Conservation (phyloP, 92 coral and sea anemone genomes). For the Diadumene lineata region DNA sequence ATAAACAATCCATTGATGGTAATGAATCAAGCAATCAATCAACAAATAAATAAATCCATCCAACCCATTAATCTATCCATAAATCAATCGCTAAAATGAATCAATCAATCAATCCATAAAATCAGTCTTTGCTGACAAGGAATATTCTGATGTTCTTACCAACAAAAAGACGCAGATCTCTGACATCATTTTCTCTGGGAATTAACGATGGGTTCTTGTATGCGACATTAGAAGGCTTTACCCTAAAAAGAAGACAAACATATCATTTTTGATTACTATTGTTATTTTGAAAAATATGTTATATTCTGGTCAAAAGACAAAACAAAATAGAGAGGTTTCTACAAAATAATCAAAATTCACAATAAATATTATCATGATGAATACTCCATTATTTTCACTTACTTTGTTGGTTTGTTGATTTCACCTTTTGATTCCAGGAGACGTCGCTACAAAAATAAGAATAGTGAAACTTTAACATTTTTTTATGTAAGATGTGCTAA, state of each 20-base stretch:
- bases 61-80: too few relatives aligned
- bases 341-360: background rate
- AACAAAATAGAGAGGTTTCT: background rate
- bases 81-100: too few relatives aligned
- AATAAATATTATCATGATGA: too few relatives aligned
- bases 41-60: too few relatives aligned
- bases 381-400: too few relatives aligned
- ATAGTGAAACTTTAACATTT: too few relatives aligned
- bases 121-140: too few relatives aligned
- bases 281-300: too few relatives aligned
- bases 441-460: slow-evolving; percentile 66
- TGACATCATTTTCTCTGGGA: slow-evolving; percentile 86
- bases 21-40: too few relatives aligned
- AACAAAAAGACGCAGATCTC: slow-evolving; percentile 89
- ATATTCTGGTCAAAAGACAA: too few relatives aligned
- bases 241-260: slow-evolving; percentile 37
- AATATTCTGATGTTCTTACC: slow-evolving; percentile 62
- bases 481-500: background rate
- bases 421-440: slow-evolving; percentile 91
- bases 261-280: background rate
- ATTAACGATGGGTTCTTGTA: slow-evolving; percentile 79
- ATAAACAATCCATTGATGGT: too few relatives aligned
- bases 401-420: slow-evolving; percentile 55
- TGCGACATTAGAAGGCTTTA: slow-evolving; percentile 92
- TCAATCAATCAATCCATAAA: too few relatives aligned